A percentile compares a stretch with the other conserved stretches of the same genome.
Evolutionary conservation across 2,888 invertebrate genomes (phyloP).

Genomic region (Trachelus troglodyta): DNA sequence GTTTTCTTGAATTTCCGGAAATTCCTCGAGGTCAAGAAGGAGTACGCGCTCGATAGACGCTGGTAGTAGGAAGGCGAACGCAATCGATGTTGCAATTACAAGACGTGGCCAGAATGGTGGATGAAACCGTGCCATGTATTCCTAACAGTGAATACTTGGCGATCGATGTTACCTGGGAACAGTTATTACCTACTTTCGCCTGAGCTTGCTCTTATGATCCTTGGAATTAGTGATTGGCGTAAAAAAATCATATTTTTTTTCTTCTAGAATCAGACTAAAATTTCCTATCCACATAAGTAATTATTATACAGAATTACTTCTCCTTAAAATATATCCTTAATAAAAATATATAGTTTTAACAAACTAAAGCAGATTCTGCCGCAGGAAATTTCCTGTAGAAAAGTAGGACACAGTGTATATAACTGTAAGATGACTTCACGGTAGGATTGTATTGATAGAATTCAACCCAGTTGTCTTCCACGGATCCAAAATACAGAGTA

Average conservation of each 20-base stretch:
- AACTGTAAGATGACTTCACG: too few species aligned
- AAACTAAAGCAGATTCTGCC: neutral
- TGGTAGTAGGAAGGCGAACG: neutral
- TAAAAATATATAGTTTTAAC: too few species aligned
- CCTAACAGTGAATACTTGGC: neutral
- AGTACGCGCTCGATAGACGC: neutral
- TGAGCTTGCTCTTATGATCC: neutral
- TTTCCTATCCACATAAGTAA: neutral
- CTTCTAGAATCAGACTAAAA: neutral
- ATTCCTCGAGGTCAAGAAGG: neutral
- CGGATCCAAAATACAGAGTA: neutral
- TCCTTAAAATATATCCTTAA: neutral
- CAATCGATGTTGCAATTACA: neutral
- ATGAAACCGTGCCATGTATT: neutral
- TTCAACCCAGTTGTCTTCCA: too few species aligned
- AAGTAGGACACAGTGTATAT: neutral
- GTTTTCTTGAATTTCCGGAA: neutral
- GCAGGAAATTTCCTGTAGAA: neutral
- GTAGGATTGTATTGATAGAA: too few species aligned
- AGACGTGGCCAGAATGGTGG: neutral
- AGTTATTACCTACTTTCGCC: neutral
- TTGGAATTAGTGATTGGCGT: neutral
- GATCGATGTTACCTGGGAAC: neutral
- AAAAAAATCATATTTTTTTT: too few species aligned
- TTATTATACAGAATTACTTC: neutral